Conservation (phyloP, 2,113 vertebrate species). For the Anguilla rostrata region DNA sequence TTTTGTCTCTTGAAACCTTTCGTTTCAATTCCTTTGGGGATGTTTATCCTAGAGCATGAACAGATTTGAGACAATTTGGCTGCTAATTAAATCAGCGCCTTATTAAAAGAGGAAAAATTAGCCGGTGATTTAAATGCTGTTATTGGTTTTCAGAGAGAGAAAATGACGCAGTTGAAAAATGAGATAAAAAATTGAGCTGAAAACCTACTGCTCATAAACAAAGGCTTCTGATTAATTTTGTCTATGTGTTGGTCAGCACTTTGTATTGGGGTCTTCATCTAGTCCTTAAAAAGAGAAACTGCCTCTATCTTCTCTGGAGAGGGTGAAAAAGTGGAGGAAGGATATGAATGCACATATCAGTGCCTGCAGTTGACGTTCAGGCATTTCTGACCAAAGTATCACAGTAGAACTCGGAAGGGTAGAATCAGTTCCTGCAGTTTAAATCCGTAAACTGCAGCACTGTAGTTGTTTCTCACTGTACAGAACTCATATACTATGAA, state of each 20-base stretch:
- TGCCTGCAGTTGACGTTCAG: no score
- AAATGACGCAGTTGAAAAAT: not conserved
- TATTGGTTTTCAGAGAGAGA: not conserved
- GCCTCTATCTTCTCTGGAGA: not conserved
- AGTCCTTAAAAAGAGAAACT: no score
- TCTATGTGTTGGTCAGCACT: not conserved
- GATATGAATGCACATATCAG: no score
- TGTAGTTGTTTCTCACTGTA: no score
- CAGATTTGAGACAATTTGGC: constrained; percentile 27
- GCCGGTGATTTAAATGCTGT: not conserved
- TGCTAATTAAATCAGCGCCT: constrained; percentile 37
- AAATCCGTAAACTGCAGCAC: no score
- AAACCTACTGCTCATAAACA: not conserved
- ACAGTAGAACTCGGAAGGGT: no score
- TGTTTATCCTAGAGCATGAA: constrained; percentile 14
- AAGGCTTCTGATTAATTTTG: not conserved
- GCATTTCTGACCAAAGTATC: no score
- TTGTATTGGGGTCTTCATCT: not conserved
- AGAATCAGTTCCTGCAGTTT: no score
- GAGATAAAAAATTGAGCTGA: not conserved
- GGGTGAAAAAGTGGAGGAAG: not conserved
- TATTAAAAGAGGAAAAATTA: constrained; percentile 27
- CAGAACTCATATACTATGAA: no score
- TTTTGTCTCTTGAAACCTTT: constrained; percentile 2
- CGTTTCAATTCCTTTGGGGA: not conserved